Evolutionary conservation across 2,888 invertebrate species (phyloP).

Genomic region (Netelia virgata): DNA sequence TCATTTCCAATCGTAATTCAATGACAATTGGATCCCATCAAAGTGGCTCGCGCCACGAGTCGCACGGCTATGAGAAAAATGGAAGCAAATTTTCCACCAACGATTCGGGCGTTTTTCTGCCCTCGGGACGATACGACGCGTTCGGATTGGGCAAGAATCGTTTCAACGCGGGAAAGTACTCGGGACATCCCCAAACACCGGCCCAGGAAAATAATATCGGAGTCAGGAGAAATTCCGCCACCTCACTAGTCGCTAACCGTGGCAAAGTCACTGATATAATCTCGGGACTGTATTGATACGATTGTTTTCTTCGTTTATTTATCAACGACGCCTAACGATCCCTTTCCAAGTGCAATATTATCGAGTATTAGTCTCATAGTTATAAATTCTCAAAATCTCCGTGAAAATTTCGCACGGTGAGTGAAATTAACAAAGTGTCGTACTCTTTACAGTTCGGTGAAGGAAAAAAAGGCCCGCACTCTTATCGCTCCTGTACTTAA

Average conservation of each 20-base stretch:
- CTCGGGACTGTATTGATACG: slow-evolving; percentile 82
- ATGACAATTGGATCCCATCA: slow-evolving; percentile 21
- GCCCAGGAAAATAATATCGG: slow-evolving; percentile 66
- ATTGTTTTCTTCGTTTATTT: neutral
- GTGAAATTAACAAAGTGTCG: slow-evolving; percentile 9
- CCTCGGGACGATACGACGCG: slow-evolving; percentile 79
- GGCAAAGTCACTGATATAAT: slow-evolving; percentile 83
- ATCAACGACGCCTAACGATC: slow-evolving; percentile 8
- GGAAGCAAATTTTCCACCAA: slow-evolving; percentile 73
- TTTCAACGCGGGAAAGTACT: slow-evolving; percentile 83
- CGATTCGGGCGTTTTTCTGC: slow-evolving; percentile 78
- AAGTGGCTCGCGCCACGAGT: slow-evolving; percentile 68
- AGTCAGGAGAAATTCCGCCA: slow-evolving; percentile 75
- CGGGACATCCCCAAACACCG: slow-evolving; percentile 74
- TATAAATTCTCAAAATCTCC: slow-evolving; percentile 16
- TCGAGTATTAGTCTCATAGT: slow-evolving; percentile 54
- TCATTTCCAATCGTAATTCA: slow-evolving; percentile 50
- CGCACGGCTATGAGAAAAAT: slow-evolving; percentile 71
- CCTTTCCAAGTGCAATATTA: slow-evolving; percentile 63
- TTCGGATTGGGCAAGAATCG: slow-evolving; percentile 82
- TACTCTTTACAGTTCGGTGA: slow-evolving; percentile 39
- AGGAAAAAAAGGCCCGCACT: slow-evolving; percentile 29
- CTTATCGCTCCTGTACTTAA: slow-evolving; percentile 31
- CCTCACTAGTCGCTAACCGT: slow-evolving; percentile 76
- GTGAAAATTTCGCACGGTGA: neutral